Base-by-base conservation (phyloP, 2,113 vertebrate species). In the Clarias gariepinus region DNA sequence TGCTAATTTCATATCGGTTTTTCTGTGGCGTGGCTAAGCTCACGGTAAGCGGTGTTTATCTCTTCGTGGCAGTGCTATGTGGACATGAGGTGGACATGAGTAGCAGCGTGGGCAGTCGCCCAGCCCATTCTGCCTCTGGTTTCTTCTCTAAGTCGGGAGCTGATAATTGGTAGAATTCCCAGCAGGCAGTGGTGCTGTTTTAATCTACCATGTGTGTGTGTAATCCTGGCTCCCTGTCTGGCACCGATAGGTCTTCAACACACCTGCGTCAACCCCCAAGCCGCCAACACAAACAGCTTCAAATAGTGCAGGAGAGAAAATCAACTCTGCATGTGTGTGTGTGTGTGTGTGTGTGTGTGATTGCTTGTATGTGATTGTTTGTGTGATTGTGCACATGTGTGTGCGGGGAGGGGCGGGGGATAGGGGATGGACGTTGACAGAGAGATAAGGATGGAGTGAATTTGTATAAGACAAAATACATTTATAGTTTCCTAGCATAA, bases 111-210 rank as follows among this genome's bases (percentile, higher is more conserved):
- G 89, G 87, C 89, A 80, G 82, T 77, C 53, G 41, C 60, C 79
- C 36, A 36, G 66, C 60, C 36, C 66, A 41, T 60, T 84, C 85
- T 84, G 90, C 85, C 87, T 90, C 86, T 87, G 87, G 87, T 85
- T 86, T 91, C 80, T 86, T 63, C 88, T 87, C 86, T 83, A 85
- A 93, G 92, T 89, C 87, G 55, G 82, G 89, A 91, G 88, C 90
- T 92, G 93, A 95, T 95, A 94, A 96, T 94, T 94, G 93, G 93
- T 90, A 90, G 89, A 92, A 95, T 93, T 94, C 94, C 93, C 94
- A 93, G 92, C 91, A 93, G 94, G 90, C 88, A 78, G 41, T 87
- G 64, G 87, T 77, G 90, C 90, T 90, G 91, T 93, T 90, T 94
- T 94, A 95, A 95, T 95, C 93, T 93, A 92, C 47, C 47, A 47